Evolutionary conservation across 2,888 invertebrate species (phyloP).

Genomic region (Rotaria socialis): DNA sequence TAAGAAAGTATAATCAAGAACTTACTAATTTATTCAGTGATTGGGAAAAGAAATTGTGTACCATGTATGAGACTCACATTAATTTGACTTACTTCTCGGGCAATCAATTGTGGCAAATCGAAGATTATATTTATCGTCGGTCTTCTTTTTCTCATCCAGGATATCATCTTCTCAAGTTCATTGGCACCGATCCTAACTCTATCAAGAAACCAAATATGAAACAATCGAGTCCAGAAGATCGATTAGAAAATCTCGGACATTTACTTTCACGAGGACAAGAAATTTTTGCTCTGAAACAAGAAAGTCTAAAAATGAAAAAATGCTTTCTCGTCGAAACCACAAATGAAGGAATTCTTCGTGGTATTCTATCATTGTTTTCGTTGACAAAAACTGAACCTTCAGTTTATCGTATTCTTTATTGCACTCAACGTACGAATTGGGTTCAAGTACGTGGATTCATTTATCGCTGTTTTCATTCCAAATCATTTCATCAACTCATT

Average conservation of each 20-base stretch:
- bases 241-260: no score
- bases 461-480: slow-evolving; percentile 6
- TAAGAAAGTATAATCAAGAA: no score
- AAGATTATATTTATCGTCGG: no score
- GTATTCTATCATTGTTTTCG: not conserved
- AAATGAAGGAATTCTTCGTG: not conserved
- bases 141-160: not conserved
- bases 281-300: not conserved
- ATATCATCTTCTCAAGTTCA: not conserved
- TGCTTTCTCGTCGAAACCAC: no score
- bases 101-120: no score
- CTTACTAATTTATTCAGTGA: no score
- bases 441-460: not conserved
- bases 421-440: not conserved
- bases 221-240: no score
- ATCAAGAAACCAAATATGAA: no score
- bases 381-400: not conserved
- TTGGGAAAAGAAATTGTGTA: no score
- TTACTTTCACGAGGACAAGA: not conserved
- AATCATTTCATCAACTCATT: not conserved
- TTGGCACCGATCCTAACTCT: no score
- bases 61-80: no score
- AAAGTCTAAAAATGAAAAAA: not conserved
- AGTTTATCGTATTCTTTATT: not conserved
- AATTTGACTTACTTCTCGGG: no score